These are phyloP conservation scores for Xenopus tropicalis DNA, from an alignment of 2,113 vertebrate species.

Conservation along the genomic window DNA sequence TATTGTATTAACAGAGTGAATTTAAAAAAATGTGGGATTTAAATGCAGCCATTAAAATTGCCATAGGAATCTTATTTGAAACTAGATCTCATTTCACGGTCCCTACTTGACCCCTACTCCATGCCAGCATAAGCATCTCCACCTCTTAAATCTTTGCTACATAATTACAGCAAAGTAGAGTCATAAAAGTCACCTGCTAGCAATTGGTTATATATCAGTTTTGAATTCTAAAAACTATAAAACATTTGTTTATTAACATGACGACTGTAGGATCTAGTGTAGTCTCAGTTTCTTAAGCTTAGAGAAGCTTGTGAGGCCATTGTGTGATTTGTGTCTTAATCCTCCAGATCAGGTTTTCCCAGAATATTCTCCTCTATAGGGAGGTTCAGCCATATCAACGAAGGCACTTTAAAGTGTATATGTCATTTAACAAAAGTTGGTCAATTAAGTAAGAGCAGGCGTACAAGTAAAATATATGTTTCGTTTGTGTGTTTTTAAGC, in stretches of 20 bases:
- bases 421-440: too few relatives aligned
- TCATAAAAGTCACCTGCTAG: constrained; percentile 3
- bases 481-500: too few relatives aligned
- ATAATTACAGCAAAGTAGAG: not conserved
- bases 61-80: not conserved
- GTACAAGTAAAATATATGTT: too few relatives aligned
- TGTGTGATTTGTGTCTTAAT: too few relatives aligned
- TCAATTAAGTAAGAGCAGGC: too few relatives aligned
- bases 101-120: not conserved
- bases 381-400: too few relatives aligned
- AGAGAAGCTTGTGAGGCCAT: too few relatives aligned
- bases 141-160: not conserved
- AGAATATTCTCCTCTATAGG: too few relatives aligned
- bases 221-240: not conserved
- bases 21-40: not conserved
- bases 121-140: not conserved
- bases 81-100: not conserved
- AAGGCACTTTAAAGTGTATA: too few relatives aligned
- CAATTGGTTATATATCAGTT: not conserved
- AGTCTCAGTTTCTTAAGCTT: too few relatives aligned
- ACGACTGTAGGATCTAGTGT: too few relatives aligned
- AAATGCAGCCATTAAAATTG: not conserved
- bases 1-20: not conserved
- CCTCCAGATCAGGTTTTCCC: too few relatives aligned
- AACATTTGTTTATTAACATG: not conserved